These are phyloP conservation scores for Adelognathus sp. DNA, from an alignment of 2,888 invertebrate species.

Conservation along the genomic window DNA sequence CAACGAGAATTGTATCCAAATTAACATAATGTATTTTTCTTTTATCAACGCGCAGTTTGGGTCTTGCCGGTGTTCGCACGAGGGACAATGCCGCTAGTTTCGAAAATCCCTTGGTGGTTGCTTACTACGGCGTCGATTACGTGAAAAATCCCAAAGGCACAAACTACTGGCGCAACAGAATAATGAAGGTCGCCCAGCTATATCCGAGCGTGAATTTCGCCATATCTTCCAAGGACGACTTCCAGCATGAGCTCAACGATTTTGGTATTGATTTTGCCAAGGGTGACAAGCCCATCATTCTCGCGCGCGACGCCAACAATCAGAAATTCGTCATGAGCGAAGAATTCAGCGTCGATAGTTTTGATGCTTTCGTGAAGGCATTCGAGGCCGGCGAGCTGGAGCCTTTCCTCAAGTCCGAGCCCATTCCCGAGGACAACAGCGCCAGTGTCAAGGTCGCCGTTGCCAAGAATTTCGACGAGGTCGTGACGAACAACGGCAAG, in stretches of 20 bases:
- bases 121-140: constrained; percentile 97
- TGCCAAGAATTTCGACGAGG: constrained; percentile 97
- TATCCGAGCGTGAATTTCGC: constrained; percentile 90
- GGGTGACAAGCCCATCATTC: constrained; percentile 94
- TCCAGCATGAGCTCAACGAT: constrained; percentile 96
- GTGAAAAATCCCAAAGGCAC: constrained; percentile 98
- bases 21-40: neutral
- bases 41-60: constrained; percentile 85
- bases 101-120: constrained; percentile 93
- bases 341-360: constrained; percentile 94
- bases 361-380: constrained; percentile 93
- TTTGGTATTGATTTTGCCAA: constrained; percentile 94
- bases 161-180: constrained; percentile 99
- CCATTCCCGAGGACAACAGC: constrained; percentile 92
- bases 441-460: constrained; percentile 95
- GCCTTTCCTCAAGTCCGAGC: constrained; percentile 97
- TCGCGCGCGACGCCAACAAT: constrained; percentile 91
- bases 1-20: neutral
- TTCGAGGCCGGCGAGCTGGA: constrained; percentile 91
- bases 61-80: constrained; percentile 95
- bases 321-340: constrained; percentile 95
- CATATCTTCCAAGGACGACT: constrained; percentile 95
- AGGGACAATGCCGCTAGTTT: constrained; percentile 93
- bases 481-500: constrained; percentile 94
- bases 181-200: constrained; percentile 93